Conservation (phyloP, 2,797 vertebrate genomes). For the Microhierax caerulescens region DNA sequence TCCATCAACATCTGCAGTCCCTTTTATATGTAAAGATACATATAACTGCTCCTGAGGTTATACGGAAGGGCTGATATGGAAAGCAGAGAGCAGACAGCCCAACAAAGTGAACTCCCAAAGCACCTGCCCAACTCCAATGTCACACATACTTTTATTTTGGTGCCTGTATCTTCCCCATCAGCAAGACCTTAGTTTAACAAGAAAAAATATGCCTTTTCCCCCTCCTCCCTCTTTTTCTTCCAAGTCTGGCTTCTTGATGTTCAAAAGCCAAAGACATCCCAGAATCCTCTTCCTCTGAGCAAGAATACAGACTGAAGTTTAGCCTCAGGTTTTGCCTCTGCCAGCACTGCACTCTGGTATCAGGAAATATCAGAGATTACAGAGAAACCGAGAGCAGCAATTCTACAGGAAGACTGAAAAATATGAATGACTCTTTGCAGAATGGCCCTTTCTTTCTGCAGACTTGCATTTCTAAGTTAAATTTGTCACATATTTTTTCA, state of each 20-base stretch:
- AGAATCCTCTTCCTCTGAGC: constrained; percentile 66
- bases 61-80: background rate
- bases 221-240: background rate
- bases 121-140: background rate
- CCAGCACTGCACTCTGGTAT: background rate
- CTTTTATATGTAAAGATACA: background rate
- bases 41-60: background rate
- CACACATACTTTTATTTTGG: constrained; percentile 8
- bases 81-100: background rate
- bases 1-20: background rate
- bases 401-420: background rate
- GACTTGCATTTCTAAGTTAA: background rate
- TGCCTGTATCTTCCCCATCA: constrained; percentile 50
- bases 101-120: background rate
- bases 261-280: constrained; percentile 65
- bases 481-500: background rate
- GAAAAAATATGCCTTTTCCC: constrained; percentile 2
- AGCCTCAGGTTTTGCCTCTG: constrained; percentile 62
- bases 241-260: background rate
- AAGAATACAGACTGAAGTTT: constrained; percentile 65
- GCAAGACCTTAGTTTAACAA: constrained; percentile 56
- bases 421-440: background rate
- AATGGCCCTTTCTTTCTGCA: background rate
- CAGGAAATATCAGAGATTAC: background rate
- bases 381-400: background rate